phyloP scores from a whole-genome alignment of 2,888 invertebrate species.

The Hedychridium roseum region DNA sequence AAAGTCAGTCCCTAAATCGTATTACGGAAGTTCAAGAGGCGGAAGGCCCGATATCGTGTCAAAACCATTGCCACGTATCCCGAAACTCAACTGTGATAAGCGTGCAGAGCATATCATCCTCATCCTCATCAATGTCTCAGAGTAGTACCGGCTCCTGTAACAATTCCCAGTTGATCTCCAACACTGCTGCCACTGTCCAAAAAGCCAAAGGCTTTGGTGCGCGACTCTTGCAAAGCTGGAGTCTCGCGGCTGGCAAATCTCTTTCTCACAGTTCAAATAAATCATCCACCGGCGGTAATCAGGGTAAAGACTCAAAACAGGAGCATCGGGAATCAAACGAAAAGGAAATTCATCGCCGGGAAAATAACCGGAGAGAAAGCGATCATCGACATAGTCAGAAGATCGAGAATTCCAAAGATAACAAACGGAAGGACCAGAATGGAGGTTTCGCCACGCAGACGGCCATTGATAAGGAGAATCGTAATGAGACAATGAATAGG shows the following conservation, averaged over 20 bases:
- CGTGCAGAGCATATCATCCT: constrained; percentile 25
- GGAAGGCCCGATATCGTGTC: constrained; percentile 54
- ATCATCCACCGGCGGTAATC: constrained; percentile 20
- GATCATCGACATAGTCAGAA: constrained; percentile 25
- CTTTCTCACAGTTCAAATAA: constrained; percentile 23
- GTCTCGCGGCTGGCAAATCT: constrained; percentile 38
- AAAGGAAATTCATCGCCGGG: constrained; percentile 7
- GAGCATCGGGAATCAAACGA: constrained; percentile 17
- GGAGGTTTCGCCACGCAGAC: constrained; percentile 33
- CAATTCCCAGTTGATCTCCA: constrained; percentile 22
- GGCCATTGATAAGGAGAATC: constrained; percentile 53
- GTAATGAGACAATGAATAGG: constrained; percentile 45
- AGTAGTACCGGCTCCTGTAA: constrained; percentile 43
- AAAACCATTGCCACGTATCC: constrained; percentile 37
- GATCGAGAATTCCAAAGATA: constrained; percentile 20
- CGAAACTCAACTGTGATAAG: constrained; percentile 30
- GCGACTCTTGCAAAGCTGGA: constrained; percentile 65
- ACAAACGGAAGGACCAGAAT: constrained; percentile 31
- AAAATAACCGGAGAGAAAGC: constrained; percentile 9
- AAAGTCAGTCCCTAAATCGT: constrained; percentile 85
- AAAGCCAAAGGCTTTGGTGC: constrained; percentile 67
- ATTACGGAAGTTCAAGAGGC: constrained; percentile 88
- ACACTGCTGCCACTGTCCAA: constrained; percentile 51
- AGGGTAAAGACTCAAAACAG: constrained; percentile 23
- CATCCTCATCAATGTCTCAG: constrained; percentile 38